Conservation (phyloP, 2,797 vertebrate species). For the Corythornis leucogaster region DNA sequence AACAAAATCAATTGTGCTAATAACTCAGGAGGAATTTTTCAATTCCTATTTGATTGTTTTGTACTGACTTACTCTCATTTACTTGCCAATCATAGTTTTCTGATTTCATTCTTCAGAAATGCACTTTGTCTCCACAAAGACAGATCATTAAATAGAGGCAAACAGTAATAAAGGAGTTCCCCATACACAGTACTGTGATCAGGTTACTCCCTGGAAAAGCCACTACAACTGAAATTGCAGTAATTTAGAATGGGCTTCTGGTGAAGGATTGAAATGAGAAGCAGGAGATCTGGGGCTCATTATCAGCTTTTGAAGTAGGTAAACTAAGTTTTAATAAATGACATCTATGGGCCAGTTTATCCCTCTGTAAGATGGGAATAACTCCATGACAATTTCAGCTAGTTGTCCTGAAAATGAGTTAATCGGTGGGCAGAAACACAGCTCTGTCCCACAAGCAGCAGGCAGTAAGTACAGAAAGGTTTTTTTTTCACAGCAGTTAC, state of each 20-base stretch:
- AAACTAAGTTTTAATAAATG: neutral
- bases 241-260: conserved; percentile 10
- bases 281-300: neutral
- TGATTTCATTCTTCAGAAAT: conserved; percentile 12
- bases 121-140: neutral
- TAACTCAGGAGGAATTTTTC: neutral
- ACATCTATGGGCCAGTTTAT: neutral
- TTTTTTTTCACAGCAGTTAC: neutral
- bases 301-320: neutral
- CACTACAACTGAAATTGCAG: conserved; percentile 12
- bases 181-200: neutral
- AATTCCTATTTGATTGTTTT: neutral
- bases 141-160: conserved; percentile 37
- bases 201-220: conserved; percentile 30
- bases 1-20: neutral
- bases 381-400: neutral
- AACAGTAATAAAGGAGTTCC: conserved; percentile 25
- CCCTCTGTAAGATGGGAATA: neutral
- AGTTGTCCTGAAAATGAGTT: neutral
- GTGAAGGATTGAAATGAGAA: neutral
- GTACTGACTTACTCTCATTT: neutral
- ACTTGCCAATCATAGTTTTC: conserved; percentile 8
- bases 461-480: neutral
- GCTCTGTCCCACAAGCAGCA: neutral
- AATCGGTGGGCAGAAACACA: neutral